phyloP scores from a whole-genome alignment of 2,797 vertebrate genomes.

The Hafferia zeledoni region DNA sequence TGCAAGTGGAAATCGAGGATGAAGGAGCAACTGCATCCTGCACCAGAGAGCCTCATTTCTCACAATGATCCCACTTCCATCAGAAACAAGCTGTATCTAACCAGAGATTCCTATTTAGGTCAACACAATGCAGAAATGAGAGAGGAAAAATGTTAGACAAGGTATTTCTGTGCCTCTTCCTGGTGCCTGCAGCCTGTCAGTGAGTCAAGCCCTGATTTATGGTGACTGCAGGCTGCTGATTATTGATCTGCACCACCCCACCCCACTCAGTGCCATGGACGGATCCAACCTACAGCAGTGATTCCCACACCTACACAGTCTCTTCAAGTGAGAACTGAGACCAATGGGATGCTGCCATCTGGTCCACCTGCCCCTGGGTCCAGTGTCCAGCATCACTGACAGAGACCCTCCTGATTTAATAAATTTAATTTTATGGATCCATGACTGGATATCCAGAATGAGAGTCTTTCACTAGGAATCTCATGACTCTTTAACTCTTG shows the following conservation, averaged over 20 bases:
- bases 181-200: neutral
- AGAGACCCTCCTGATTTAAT: neutral
- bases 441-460: neutral
- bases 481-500: neutral
- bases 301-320: conserved; percentile 13
- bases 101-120: neutral
- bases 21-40: neutral
- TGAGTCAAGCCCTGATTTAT: conserved; percentile 12
- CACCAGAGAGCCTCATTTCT: neutral
- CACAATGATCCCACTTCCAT: neutral
- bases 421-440: neutral
- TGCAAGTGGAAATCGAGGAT: neutral
- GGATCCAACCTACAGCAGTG: conserved; percentile 10
- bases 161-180: conserved; percentile 17
- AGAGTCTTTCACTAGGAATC: neutral
- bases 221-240: neutral
- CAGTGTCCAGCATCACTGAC: neutral
- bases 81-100: neutral
- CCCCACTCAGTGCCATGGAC: neutral
- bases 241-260: conserved; percentile 40
- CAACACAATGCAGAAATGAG: neutral
- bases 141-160: neutral
- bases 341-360: neutral
- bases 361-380: neutral
- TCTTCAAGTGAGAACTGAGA: neutral